These are phyloP conservation scores for Aquatica leii DNA, from an alignment of 2,888 invertebrate species.

Conservation along the genomic window DNA sequence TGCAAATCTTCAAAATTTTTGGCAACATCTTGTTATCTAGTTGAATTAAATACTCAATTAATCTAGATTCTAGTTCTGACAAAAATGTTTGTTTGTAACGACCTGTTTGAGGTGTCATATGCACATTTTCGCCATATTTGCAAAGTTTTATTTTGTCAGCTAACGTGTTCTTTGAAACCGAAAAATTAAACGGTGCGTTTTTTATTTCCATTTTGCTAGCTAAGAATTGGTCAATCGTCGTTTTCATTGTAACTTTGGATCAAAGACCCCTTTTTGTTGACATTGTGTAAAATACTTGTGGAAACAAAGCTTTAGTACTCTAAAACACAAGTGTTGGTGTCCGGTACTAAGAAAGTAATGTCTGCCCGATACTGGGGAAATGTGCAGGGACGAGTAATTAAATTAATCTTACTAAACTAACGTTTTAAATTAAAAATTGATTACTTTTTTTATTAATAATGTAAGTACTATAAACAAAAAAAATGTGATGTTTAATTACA, in stretches of 20 bases:
- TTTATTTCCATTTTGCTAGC: neutral
- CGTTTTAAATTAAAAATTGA: slow-evolving; percentile 6
- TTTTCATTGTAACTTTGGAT: neutral
- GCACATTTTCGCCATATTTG: neutral
- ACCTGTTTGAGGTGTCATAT: neutral
- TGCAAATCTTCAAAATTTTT: neutral
- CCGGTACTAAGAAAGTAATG: neutral
- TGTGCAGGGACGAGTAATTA: neutral
- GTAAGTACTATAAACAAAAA: no score
- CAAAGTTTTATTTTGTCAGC: neutral
- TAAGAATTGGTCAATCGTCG: neutral
- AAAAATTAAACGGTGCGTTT: neutral
- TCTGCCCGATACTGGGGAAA: slow-evolving; percentile 3
- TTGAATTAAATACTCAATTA: neutral
- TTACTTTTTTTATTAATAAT: neutral
- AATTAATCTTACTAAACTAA: no score
- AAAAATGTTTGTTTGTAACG: neutral
- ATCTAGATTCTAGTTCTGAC: neutral
- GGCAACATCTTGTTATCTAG: slow-evolving; percentile 1
- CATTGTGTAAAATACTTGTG: neutral
- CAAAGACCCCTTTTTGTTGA: neutral
- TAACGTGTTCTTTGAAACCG: neutral
- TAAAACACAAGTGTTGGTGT: neutral
- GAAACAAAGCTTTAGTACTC: neutral
- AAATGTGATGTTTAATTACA: no score